Conservation (phyloP, 2,113 vertebrate genomes). For the Sinocyclocheilus anshuiensis region DNA sequence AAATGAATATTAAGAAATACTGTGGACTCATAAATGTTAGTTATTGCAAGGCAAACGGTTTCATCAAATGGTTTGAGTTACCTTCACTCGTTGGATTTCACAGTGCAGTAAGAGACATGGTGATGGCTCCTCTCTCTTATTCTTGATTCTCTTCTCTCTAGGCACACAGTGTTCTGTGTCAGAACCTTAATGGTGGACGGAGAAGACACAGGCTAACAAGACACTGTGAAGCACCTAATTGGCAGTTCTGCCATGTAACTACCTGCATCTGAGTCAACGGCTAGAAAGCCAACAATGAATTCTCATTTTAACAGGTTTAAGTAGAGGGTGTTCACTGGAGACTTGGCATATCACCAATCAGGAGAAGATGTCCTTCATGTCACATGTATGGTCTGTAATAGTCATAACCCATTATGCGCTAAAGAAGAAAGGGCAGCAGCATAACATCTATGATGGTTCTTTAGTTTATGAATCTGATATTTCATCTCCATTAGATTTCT, state of each 20-base stretch:
- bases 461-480: background rate
- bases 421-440: background rate
- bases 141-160: background rate
- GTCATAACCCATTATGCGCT: background rate
- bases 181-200: slow-evolving; percentile 12
- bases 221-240: slow-evolving; percentile 32
- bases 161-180: background rate
- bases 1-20: too few species aligned
- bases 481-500: slow-evolving; percentile 8
- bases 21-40: too few species aligned
- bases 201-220: slow-evolving; percentile 26
- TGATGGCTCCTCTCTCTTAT: background rate
- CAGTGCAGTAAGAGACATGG: background rate
- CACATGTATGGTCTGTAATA: background rate
- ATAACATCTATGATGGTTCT: background rate
- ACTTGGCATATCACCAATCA: background rate
- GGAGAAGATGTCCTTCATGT: background rate
- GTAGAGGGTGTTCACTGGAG: background rate
- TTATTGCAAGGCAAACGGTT: too few species aligned
- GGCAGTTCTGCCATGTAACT: slow-evolving; percentile 20
- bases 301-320: slow-evolving; percentile 22
- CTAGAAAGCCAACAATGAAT: background rate
- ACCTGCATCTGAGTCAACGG: slow-evolving; percentile 4
- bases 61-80: too few species aligned
- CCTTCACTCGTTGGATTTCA: too few species aligned